phyloP scores from a whole-genome alignment of 2,113 vertebrate species.

The Bambusicola thoracicus region DNA sequence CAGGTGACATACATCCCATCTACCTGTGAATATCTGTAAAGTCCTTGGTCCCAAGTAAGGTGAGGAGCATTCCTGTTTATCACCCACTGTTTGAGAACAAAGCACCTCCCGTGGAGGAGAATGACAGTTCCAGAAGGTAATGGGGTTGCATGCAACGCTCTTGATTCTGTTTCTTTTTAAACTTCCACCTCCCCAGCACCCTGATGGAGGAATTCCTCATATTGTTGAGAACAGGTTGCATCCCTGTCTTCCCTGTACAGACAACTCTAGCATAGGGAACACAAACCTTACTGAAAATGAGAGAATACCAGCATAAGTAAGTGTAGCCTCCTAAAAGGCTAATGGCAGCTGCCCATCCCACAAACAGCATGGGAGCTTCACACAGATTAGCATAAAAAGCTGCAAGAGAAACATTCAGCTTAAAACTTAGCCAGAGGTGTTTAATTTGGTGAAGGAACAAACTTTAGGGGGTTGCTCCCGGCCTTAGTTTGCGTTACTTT shows the following conservation, averaged over 20 bases:
- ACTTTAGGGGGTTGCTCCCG: background rate
- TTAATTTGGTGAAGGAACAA: background rate
- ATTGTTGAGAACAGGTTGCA: slow-evolving; percentile 1
- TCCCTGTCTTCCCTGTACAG: slow-evolving; percentile 49
- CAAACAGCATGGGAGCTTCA: background rate
- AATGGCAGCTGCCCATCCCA: background rate
- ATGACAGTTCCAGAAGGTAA: slow-evolving; percentile 30
- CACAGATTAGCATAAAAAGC: background rate
- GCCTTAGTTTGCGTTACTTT: background rate
- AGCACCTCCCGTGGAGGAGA: slow-evolving; percentile 61
- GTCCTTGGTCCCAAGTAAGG: slow-evolving; percentile 31
- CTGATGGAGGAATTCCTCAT: slow-evolving; percentile 13
- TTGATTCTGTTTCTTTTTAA: slow-evolving; percentile 35
- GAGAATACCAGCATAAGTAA: background rate
- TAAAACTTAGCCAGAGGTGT: background rate
- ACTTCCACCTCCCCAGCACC: slow-evolving; percentile 1
- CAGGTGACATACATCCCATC: slow-evolving; percentile 28
- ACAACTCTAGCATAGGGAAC: slow-evolving; percentile 4
- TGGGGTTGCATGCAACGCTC: background rate
- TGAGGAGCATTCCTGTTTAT: slow-evolving; percentile 38
- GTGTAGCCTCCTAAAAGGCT: slow-evolving; percentile 27
- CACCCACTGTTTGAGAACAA: slow-evolving; percentile 23
- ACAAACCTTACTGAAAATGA: background rate
- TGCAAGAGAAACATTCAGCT: background rate
- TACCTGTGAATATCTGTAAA: slow-evolving; percentile 8